Evolutionary conservation across 2,888 invertebrate genomes (phyloP), one percentile per base, ranked within the genome.

Genomic region (Acleris laterana): DNA sequence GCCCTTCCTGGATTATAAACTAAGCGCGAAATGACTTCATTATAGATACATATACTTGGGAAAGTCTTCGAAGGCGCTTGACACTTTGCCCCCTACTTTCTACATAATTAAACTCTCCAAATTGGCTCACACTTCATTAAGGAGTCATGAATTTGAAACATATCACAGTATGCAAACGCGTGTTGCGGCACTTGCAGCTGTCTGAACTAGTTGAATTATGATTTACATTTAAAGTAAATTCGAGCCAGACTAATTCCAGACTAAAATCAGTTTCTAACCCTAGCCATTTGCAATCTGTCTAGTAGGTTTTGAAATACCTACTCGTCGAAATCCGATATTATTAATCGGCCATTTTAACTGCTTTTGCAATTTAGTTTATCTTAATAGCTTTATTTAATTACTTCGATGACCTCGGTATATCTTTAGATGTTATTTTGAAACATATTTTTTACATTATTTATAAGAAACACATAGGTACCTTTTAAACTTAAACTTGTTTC

Each of bases 31-130:
- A 65, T 65, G 46, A 46, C 65, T 56, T 65, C 65, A 65, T 65
- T 65, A 61, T 51, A 65, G 65, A 68, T 68, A 80, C 85, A 76
- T 78, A 87, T 83, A 83, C 84, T 87, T 83, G 76, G 83, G 70
- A 48, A 69, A 63, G 77, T 77, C 77, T 73, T 77, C 72, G 63
- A 64, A 81, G 79, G 76, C 76, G 75, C 79, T 80, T 81, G 77
- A 81, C 79, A 79, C 75, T 72, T 55, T 16, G 68, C 72, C 63
- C 58, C 65, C 57, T 64, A 61, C 56, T 74, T 75, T 70, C 72
- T 83, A 76, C 79, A 86, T 83, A 81, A 84, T 85, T 81, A 81
- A 85, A 76, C 76, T 68, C 72, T 68, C 70, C 60, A 77, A 81
- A 84, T 81, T 82, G 80, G 72, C 80, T 78, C 71, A 75, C 79